These are phyloP conservation scores for Nothoprocta perdicaria DNA, from an alignment of 2,113 vertebrate genomes.

Conservation along the genomic window DNA sequence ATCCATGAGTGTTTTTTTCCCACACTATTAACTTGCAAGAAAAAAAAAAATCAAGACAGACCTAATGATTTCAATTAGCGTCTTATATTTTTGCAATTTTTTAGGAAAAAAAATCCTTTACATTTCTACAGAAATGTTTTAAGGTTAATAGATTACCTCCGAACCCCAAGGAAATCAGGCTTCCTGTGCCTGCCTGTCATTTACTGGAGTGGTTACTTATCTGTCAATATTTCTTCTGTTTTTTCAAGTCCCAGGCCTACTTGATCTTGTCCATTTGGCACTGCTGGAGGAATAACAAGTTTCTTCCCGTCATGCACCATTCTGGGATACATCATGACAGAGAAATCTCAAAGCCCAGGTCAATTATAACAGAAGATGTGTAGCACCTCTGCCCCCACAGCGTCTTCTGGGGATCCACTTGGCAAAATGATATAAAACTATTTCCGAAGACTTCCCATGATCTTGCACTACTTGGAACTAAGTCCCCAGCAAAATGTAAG, in stretches of 20 bases:
- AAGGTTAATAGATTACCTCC: constrained; percentile 78
- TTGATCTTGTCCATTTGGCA: constrained; percentile 84
- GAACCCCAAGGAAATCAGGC: constrained; percentile 73
- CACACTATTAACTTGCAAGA: background rate
- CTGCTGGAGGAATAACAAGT: constrained; percentile 83
- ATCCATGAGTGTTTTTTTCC: background rate
- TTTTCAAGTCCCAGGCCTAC: constrained; percentile 82
- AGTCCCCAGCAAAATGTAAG: constrained; percentile 76
- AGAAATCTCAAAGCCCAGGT: constrained; percentile 89
- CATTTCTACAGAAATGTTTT: constrained; percentile 66
- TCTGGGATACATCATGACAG: constrained; percentile 84
- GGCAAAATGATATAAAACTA: constrained; percentile 79
- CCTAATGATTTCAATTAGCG: constrained; percentile 70
- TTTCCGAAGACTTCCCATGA: constrained; percentile 73
- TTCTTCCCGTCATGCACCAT: constrained; percentile 82
- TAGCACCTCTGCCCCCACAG: constrained; percentile 79
- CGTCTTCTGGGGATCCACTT: constrained; percentile 81
- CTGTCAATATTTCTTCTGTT: constrained; percentile 83
- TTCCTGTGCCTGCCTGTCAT: constrained; percentile 76
- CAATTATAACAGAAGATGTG: constrained; percentile 87
- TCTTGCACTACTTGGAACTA: constrained; percentile 75
- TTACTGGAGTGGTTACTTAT: constrained; percentile 80
- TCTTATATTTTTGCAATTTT: constrained; percentile 35
- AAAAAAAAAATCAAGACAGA: constrained; percentile 47
- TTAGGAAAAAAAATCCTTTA: background rate